Evolutionary conservation across 2,797 vertebrate species (phyloP), one percentile per base, ranked within the genome.

Genomic region (Oreonectes daqikongensis): DNA sequence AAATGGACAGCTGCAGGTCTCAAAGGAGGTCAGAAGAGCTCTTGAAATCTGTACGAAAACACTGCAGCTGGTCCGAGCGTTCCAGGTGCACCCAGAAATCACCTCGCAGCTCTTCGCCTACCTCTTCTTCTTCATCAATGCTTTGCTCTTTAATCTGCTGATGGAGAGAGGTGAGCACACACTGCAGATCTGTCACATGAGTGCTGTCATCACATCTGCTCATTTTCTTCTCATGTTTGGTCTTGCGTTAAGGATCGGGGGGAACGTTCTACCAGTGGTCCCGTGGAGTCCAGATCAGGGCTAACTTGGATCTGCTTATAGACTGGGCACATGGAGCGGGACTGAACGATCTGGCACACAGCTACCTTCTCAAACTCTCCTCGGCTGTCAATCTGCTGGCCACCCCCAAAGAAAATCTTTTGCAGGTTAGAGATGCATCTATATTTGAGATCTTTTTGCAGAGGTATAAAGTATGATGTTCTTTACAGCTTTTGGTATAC

Each of bases 101-200:
- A 89, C 85, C 24, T 86, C 89, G 0, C 94, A 94, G 84, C 90
- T 94, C 63, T 82, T 94, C 7, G 89, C 90, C 63, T 94, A 93
- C 84, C 87, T 94, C 73, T 92, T 94, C 89, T 94, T 93, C 86
- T 94, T 94, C 84, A 88, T 92, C 88, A 94, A 93, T 0, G 91
- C 93, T 4, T 93, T 93, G 0, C 92, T 94, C 72, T 92, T 94
- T 90, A 94, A 94, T 84, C 86, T 88, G 0, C 89, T 94, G 57
- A 94, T 94, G 94, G 94, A 94, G 83, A 90, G 89, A 93, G 94
- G 93, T 89, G 72, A 66, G 71, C 9, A 38, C 11, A 5, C 63
- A 20, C 59, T 61, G 30, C 28, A 3, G 3, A n/a, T n/a, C 59
- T 30, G 57, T 35, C 59, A 61, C 15, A 35, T n/a, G 18, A 50